These are phyloP conservation scores for Asteroscopus sphinx DNA, from an alignment of 2,888 invertebrate genomes.

Conservation along the genomic window DNA sequence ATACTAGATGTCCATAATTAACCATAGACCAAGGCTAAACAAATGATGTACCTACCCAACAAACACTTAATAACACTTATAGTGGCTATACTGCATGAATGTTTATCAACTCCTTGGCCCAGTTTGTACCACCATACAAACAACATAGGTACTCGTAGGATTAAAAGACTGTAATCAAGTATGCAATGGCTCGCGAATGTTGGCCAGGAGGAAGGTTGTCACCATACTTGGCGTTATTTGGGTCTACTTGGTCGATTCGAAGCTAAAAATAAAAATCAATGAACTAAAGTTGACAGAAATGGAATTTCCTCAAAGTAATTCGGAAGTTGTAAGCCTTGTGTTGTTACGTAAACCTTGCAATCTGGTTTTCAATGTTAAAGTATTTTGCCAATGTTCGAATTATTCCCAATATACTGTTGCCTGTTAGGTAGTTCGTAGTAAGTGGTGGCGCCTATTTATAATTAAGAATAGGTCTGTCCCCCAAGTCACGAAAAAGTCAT, in stretches of 20 bases:
- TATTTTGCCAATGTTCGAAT: too few species aligned
- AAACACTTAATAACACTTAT: neutral
- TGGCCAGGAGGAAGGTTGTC: conserved; percentile 33
- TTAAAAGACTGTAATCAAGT: conserved; percentile 22
- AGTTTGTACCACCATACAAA: conserved; percentile 22
- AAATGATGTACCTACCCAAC: neutral
- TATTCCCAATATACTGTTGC: too few species aligned
- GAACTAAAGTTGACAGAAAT: neutral
- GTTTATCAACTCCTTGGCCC: conserved; percentile 50
- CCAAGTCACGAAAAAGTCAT: too few species aligned
- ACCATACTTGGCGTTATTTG: conserved; percentile 22
- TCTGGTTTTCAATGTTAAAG: too few species aligned
- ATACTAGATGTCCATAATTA: too few species aligned
- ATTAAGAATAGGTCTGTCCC: too few species aligned
- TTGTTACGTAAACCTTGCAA: too few species aligned
- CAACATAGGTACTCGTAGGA: neutral
- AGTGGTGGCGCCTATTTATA: too few species aligned
- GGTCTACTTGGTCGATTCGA: neutral
- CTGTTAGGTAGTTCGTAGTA: too few species aligned
- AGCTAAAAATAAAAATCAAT: conserved; percentile 16
- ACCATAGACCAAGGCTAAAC: neutral
- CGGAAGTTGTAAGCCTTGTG: conserved; percentile 8
- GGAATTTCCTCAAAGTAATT: too few species aligned
- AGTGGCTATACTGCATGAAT: conserved; percentile 10
- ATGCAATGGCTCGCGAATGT: conserved; percentile 7